A percentile compares a stretch with the other conserved stretches of the same genome.
phyloP scores from a whole-genome alignment of 1,140 invertebrate genomes.

The Bombus breviceps region DNA sequence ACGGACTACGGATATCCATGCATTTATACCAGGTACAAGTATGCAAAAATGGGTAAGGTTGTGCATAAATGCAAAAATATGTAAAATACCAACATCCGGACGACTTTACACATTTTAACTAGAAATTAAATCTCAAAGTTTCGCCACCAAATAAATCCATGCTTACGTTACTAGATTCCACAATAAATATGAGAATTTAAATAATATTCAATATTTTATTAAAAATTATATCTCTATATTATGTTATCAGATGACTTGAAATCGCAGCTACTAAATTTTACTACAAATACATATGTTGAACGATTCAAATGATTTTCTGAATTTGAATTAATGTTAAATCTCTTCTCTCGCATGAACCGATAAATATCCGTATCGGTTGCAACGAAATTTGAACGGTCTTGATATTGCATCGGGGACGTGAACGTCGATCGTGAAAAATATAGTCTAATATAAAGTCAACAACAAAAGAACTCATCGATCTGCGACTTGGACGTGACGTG shows the following conservation, averaged over 20 bases:
- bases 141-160: not conserved
- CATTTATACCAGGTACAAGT: too few species aligned
- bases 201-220: too few species aligned
- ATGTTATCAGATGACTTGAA: not conserved
- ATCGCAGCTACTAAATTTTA: not conserved
- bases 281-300: too few species aligned
- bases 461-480: conserved; percentile 3
- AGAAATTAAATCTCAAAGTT: not conserved
- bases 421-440: not conserved
- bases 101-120: too few species aligned
- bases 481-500: not conserved
- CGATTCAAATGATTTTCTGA: not conserved
- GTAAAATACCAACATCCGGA: too few species aligned
- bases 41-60: too few species aligned
- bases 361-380: not conserved
- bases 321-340: not conserved
- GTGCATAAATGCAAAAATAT: too few species aligned
- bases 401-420: not conserved
- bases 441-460: not conserved
- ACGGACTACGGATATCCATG: too few species aligned
- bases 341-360: not conserved
- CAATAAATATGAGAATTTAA: too few species aligned
- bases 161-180: too few species aligned
- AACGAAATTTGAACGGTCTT: not conserved
- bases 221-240: not conserved